Evolutionary conservation across 2,888 invertebrate genomes (phyloP).

Genomic region (Teinopalpus imperialis): DNA sequence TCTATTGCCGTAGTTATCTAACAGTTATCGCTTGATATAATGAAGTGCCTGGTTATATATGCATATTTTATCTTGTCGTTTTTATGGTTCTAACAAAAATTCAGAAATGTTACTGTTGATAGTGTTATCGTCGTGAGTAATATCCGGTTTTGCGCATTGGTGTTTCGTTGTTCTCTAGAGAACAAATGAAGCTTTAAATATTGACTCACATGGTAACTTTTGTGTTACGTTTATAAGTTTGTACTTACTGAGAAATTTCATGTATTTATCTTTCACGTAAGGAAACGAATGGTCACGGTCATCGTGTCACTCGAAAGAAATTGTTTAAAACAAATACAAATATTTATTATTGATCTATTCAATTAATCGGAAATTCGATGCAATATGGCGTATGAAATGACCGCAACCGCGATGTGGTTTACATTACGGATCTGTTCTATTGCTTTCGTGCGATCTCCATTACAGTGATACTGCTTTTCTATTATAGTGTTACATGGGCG

Average conservation of each 20-base stretch:
- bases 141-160: conserved; percentile 44
- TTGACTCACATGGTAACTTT: conserved; percentile 23
- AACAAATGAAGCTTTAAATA: conserved; percentile 32
- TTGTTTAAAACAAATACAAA: background rate
- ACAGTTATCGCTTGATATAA: no score
- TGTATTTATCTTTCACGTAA: background rate
- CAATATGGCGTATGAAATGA: conserved; percentile 10
- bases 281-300: conserved; percentile 10
- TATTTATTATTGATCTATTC: background rate
- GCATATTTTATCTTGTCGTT: conserved; percentile 5
- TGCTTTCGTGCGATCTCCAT: conserved; percentile 19
- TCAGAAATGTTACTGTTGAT: conserved; percentile 47
- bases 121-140: conserved; percentile 56
- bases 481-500: conserved; percentile 16
- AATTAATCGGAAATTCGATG: conserved; percentile 18
- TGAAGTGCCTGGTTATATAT: no score
- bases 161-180: conserved; percentile 41
- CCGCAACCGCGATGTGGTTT: conserved; percentile 22
- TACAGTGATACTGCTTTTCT: conserved; percentile 18
- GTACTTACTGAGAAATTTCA: conserved; percentile 13
- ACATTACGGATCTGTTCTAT: conserved; percentile 3
- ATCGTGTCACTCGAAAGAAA: background rate
- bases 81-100: conserved; percentile 37
- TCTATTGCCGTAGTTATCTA: no score
- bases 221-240: conserved; percentile 1